Conservation (phyloP, 2,888 invertebrate species). For the Tipula vernalis region DNA sequence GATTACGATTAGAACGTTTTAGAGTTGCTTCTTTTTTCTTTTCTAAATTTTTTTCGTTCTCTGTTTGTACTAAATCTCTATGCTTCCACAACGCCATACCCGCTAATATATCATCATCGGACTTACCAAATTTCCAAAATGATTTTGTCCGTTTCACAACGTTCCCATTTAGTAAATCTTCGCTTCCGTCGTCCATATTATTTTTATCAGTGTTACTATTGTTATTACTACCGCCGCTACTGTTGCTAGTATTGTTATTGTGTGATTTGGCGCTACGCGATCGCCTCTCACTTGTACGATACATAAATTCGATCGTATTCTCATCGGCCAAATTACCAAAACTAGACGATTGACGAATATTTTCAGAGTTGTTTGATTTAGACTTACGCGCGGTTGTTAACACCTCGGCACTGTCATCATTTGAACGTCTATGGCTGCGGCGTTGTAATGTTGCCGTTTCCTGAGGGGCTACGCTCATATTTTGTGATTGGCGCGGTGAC, state of each 20-base stretch:
- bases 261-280: slow-evolving; percentile 12
- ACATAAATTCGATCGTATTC: slow-evolving; percentile 29
- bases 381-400: not conserved
- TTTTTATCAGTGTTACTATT: slow-evolving; percentile 26
- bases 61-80: slow-evolving; percentile 65
- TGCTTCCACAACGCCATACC: slow-evolving; percentile 83
- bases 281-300: slow-evolving; percentile 20
- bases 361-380: not conserved
- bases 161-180: slow-evolving; percentile 41
- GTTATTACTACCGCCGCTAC: slow-evolving; percentile 24
- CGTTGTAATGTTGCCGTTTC: not conserved
- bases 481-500: not conserved
- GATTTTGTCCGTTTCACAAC: slow-evolving; percentile 71
- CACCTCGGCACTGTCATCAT: not conserved
- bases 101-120: slow-evolving; percentile 67
- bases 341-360: slow-evolving; percentile 19
- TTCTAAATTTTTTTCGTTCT: slow-evolving; percentile 36
- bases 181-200: slow-evolving; percentile 22
- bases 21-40: slow-evolving; percentile 9
- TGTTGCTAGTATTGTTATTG: slow-evolving; percentile 23
- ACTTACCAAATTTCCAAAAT: slow-evolving; percentile 72
- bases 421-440: not conserved
- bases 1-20: not conserved
- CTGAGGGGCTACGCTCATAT: not conserved
- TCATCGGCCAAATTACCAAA: slow-evolving; percentile 24